Evolutionary conservation across 2,888 invertebrate species (phyloP), one percentile per base, ranked within the genome.

Genomic region (Brenthis daphne): DNA sequence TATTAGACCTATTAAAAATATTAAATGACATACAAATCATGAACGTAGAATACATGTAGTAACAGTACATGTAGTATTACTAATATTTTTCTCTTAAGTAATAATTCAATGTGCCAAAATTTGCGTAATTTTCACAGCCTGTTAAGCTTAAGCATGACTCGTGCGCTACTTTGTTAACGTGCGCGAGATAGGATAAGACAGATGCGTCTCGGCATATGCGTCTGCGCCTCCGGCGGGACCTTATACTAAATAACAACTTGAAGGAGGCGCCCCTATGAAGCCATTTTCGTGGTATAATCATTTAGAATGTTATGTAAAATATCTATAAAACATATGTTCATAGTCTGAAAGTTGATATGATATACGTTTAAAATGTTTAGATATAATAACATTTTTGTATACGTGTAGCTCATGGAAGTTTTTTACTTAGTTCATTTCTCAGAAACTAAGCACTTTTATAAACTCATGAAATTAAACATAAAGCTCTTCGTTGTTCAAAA

Each of bases 141-240:
- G 75, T 78, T 67, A 51, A 55, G 70, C 51, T 57, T 56, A 58
- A 69, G 54, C 65, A 65, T 70, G 80, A 80, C 82, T 79, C 84
- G 85, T 85, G 86, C 84, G 81, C 82, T 84, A 85, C 82, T 80
- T 80, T 78, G 80, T 78, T 74, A 73, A 73, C 75, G 73, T 74
- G 78, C 75, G 74, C 77, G 76, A 77, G 78, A 80, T 77, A 69
- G 78, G 83, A 84, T 85, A 85, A 86, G 83, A 85, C 86, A 86
- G 86, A 86, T 86, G 86, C 74, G 71, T 75, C 72, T 74, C 77
- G 75, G 56, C 72, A 81, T 76, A 76, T 78, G 80, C 76, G 76
- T 72, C 71, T 65, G 74, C 74, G 74, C 75, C 73, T 61, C 43
- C 65, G 69, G 68, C 68, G 70, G 60, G 65, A 65, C 67, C 65